A percentile compares a stretch with the other conserved stretches of the same genome.
Conservation (phyloP, 64 coral and sea anemone species). For the Dendrophyllia cribrosa region DNA sequence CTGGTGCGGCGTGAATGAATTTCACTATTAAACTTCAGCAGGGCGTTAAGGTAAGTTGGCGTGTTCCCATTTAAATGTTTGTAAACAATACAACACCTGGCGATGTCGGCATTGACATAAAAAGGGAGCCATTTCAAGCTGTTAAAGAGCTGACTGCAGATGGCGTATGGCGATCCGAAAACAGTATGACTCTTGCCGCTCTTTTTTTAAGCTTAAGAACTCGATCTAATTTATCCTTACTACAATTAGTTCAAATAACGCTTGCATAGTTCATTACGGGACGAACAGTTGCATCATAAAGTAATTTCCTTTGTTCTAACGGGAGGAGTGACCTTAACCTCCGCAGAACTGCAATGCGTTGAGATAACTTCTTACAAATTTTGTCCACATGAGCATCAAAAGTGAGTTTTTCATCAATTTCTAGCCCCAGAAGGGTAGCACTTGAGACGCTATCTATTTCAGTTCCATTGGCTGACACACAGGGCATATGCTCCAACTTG, state of each 20-base stretch:
- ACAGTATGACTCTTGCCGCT: slow-evolving; percentile 30
- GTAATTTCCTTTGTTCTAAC: slow-evolving; percentile 39
- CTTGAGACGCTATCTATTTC: slow-evolving; percentile 16
- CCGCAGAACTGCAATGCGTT: slow-evolving; percentile 57
- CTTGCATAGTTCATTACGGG: slow-evolving; percentile 47
- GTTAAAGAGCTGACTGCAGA: slow-evolving; percentile 35
- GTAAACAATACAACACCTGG: slow-evolving; percentile 19
- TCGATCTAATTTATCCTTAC: slow-evolving; percentile 24
- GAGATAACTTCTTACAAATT: slow-evolving; percentile 47
- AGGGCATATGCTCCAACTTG: slow-evolving; percentile 4
- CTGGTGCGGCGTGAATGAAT: slow-evolving; percentile 27
- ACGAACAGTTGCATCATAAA: slow-evolving; percentile 47
- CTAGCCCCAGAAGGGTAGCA: slow-evolving; percentile 23
- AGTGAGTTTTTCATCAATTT: slow-evolving; percentile 41
- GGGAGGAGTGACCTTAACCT: slow-evolving; percentile 40
- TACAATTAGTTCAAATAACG: slow-evolving; percentile 32
- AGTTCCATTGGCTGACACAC: slow-evolving; percentile 32
- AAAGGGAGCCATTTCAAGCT: slow-evolving; percentile 51
- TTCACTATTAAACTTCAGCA: slow-evolving; percentile 25
- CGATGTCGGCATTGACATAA: slow-evolving; percentile 47
- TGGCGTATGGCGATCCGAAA: slow-evolving; percentile 16
- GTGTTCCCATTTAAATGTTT: slow-evolving; percentile 9
- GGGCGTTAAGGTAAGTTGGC: slow-evolving; percentile 13
- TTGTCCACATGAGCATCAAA: slow-evolving; percentile 25
- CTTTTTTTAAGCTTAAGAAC: slow-evolving; percentile 55